Base-by-base conservation (phyloP, 2,888 invertebrate genomes). In the Rosalia funebris region DNA sequence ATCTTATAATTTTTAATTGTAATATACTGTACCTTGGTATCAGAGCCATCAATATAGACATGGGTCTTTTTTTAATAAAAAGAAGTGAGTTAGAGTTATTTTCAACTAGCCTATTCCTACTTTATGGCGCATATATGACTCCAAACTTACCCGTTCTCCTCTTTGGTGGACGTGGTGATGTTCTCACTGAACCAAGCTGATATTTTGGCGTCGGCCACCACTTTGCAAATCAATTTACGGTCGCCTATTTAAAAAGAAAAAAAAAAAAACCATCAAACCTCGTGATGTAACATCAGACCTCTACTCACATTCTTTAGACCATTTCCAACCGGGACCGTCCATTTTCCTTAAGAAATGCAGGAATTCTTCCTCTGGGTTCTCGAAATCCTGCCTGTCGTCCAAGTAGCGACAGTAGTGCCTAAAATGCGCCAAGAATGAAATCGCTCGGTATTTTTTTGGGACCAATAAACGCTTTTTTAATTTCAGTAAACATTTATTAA, bases 21-120 rank as follows among this genome's bases (percentile, higher is more conserved):
- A 14, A 31, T 32, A 68, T 84, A 89, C 88, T 85, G 89, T 95
- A 95, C 95, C 95, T 95, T 89, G 94, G 91, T 85, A 94, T 86
- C 82, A 92, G 89, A 87, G 92, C 91, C 88, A 94, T 93, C 90
- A 94, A 90, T 87, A 91, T 92, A 84, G 92, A 92, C 87, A 95
- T 92, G 84, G 93, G 93, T 85, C 90, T 90, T 77, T 69, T 77
- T 69, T 55, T 58, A 65, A 74, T 68, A 72, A 73, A 62, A 74
- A 82, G 82, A 71, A 68, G 63, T 44, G 47, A 17, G 46, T 41
- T 42, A 25, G 36, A 45, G 19, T 14, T 15, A 16, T 32, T 19
- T 36, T 10, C n/a, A 17, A 14, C 12, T 7, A 5, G 2, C 15
- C 16, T 34, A 16, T 10, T 32, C 2, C 12, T 47, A 11, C 25